Conservation (phyloP, 2,113 vertebrate genomes). For the crab-eating macaque (Macaca fascicularis) region DNA sequence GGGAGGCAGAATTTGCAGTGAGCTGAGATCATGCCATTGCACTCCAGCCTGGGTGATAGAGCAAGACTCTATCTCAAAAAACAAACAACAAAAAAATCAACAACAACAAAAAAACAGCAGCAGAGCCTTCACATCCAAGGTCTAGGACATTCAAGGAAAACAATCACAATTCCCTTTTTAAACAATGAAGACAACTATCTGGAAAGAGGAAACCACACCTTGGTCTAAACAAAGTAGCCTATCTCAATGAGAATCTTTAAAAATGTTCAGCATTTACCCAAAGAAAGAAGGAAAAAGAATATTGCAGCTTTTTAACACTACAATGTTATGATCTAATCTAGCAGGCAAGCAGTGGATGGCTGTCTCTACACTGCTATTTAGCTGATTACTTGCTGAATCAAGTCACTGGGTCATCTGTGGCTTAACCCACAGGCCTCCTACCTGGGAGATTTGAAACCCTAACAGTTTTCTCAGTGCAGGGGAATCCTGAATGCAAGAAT, state of each 20-base stretch:
- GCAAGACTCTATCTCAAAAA: too few relatives aligned
- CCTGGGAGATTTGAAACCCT: not conserved
- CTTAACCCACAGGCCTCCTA: not conserved
- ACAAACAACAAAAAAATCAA: too few relatives aligned
- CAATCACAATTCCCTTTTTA: not conserved
- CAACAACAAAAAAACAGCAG: too few relatives aligned
- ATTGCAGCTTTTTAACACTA: too few relatives aligned
- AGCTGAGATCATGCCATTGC: too few relatives aligned
- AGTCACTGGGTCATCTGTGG: not conserved
- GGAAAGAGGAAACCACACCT: not conserved
- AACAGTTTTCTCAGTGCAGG: too few relatives aligned
- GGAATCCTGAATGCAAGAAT: rapidly evolving
- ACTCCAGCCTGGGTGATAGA: too few relatives aligned
- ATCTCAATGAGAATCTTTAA: not conserved
- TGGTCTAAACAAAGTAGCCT: not conserved
- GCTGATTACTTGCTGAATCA: not conserved
- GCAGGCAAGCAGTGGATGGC: rapidly evolving
- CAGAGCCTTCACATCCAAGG: not conserved
- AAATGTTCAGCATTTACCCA: not conserved
- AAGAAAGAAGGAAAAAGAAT: too few relatives aligned
- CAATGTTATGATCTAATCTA: rapidly evolving
- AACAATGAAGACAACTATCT: not conserved
- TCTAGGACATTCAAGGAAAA: too few relatives aligned
- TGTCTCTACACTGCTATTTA: rapidly evolving
- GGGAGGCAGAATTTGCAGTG: too few relatives aligned